Evolutionary conservation across 2,888 invertebrate species (phyloP).

Genomic region (Eupithecia vulgata): DNA sequence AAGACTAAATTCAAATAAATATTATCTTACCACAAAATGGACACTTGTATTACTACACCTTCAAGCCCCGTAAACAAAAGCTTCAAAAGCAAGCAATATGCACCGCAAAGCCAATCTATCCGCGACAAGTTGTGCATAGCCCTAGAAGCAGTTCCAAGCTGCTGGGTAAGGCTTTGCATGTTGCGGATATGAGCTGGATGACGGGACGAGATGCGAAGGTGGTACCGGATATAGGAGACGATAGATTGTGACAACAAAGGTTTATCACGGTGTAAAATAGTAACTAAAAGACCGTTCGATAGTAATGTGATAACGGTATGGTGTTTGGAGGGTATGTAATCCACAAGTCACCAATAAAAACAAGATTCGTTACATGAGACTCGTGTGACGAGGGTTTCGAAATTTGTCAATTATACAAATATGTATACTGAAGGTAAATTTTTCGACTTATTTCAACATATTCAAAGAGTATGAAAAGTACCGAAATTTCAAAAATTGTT

Average conservation of each 20-base stretch:
- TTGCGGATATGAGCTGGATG: neutral
- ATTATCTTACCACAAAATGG: neutral
- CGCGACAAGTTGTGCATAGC: constrained; percentile 37
- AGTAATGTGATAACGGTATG: no score
- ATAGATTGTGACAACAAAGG: neutral
- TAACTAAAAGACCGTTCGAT: no score
- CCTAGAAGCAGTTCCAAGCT: constrained; percentile 18
- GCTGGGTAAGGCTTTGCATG: constrained; percentile 6
- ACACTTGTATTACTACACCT: constrained; percentile 20
- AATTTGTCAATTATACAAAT: no score
- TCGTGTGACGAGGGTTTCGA: no score
- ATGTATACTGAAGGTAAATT: no score
- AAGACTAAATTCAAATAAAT: neutral
- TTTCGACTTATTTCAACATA: no score
- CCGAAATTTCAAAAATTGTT: no score
- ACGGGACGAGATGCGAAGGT: neutral
- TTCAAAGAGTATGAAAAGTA: no score
- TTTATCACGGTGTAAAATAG: neutral
- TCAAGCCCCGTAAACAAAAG: constrained; percentile 19
- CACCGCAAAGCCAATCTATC: constrained; percentile 37
- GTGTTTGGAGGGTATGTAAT: no score
- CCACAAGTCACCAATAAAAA: no score
- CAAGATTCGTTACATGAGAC: no score
- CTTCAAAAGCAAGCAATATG: constrained; percentile 25
- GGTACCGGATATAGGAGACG: neutral